Evolutionary conservation across 1,140 invertebrate species (phyloP).

Genomic region (Danaus plexippus): DNA sequence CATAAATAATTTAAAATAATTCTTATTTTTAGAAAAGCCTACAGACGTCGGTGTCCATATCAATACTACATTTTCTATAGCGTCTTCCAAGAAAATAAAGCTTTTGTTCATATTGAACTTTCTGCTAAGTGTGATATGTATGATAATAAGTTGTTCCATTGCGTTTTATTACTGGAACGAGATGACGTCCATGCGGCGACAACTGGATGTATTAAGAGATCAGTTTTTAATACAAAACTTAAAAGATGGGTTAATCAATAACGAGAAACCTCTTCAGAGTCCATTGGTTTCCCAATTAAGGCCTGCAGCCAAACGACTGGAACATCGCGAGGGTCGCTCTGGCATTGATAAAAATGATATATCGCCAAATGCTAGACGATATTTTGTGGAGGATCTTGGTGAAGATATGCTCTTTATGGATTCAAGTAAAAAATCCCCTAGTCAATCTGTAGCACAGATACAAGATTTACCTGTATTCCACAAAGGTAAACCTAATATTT

Average conservation of each 20-base stretch:
- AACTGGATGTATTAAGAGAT: constrained; percentile 48
- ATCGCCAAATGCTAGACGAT: constrained; percentile 38
- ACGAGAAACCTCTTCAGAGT: constrained; percentile 41
- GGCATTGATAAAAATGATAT: constrained; percentile 27
- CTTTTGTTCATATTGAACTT: constrained; percentile 60
- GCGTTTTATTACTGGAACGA: constrained; percentile 65
- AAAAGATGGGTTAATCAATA: constrained; percentile 31
- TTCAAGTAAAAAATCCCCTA: constrained; percentile 51
- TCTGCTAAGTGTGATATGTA: constrained; percentile 55
- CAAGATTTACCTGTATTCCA: constrained; percentile 40
- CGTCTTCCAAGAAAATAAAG: constrained; percentile 69
- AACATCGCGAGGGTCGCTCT: constrained; percentile 38
- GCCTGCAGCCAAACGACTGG: constrained; percentile 25
- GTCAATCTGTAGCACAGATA: constrained; percentile 32
- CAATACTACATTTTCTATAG: constrained; percentile 61
- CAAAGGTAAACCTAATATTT: constrained; percentile 38
- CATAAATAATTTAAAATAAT: constrained; percentile 9
- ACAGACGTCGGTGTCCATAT: constrained; percentile 62
- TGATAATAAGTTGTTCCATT: constrained; percentile 51
- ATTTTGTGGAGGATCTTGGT: constrained; percentile 55
- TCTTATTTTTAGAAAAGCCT: constrained; percentile 53
- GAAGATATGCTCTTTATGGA: constrained; percentile 58
- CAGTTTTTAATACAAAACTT: constrained; percentile 48
- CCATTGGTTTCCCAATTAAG: constrained; percentile 39
- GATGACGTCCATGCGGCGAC: constrained; percentile 51